A percentile compares a stretch with the other conserved stretches of the same genome.
These are phyloP conservation scores for Galagoides demidoff DNA, from an alignment of 2,797 vertebrate species.

Conservation along the genomic window DNA sequence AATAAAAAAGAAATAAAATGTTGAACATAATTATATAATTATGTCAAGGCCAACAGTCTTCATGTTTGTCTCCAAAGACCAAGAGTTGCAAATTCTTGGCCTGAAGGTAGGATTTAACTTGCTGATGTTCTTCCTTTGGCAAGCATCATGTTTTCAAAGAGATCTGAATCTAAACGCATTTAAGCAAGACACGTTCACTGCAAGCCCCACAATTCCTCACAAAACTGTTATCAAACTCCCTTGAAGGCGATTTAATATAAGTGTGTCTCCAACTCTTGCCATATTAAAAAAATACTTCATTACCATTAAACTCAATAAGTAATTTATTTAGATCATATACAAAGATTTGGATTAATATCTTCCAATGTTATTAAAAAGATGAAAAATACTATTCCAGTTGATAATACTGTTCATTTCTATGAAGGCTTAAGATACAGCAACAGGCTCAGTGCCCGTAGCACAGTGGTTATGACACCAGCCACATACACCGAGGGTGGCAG, in stretches of 20 bases:
- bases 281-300: conserved; percentile 31
- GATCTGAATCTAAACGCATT: conserved; percentile 45
- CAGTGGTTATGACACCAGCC: no score
- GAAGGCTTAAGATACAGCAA: conserved; percentile 44
- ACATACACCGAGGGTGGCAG: no score
- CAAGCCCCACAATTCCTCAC: not conserved
- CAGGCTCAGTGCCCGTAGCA: not conserved
- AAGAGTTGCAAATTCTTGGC: not conserved
- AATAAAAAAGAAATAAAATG: not conserved
- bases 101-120: not conserved
- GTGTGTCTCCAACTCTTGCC: not conserved
- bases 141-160: conserved; percentile 37
- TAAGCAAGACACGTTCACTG: conserved; percentile 8
- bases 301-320: not conserved
- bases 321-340: conserved; percentile 39
- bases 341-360: conserved; percentile 37
- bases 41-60: conserved; percentile 10
- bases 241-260: conserved; percentile 51
- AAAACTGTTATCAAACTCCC: conserved; percentile 4
- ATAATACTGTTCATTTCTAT: conserved; percentile 34
- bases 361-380: conserved; percentile 54
- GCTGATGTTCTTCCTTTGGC: conserved; percentile 24
- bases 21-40: conserved; percentile 47
- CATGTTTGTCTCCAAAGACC: conserved; percentile 4
- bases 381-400: conserved; percentile 46